Base-by-base conservation (phyloP, 2,113 vertebrate genomes). In the pig (Sus scrofa) region DNA sequence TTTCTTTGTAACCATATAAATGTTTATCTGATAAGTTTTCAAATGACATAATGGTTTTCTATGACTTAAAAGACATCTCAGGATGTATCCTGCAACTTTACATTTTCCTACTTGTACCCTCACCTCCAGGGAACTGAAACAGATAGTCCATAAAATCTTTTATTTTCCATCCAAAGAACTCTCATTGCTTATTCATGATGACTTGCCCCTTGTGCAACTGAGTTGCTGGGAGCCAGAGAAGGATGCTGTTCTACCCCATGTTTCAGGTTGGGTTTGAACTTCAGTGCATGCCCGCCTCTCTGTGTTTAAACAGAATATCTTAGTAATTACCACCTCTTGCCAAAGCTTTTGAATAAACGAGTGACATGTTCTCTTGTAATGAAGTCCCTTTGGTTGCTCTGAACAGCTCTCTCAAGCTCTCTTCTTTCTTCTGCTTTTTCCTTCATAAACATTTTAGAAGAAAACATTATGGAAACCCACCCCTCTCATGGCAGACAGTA, bases 381-480 rank as follows among this genome's bases (percentile, higher is more conserved):
- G 89, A 92, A 93, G 34, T 95, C 44, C 34, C 74, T 74, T 86
- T 73, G 54, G 18, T 63, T 94, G 5, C n/a, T 88, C 58, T 74
- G 30, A 95, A 56, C 83, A 94, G 88, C 58, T 93, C 77, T 93
- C 67, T 70, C 71, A 89, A 93, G 54, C 0, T 75, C 92, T 89
- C 56, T 79, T 86, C 67, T 86, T 86, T 58, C 39, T 89, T 94
- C 18, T 77, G 2, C 4, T 70, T 91, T 91, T 96, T 87, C 54
- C 50, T 95, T 54, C 13, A 78, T 84, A 78, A 95, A 94, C 68
- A 82, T 44, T 92, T 95, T 78, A 81, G 73, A 73, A 93, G 71
- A 94, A 96, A 92, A 94, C 94, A 62, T 24, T 44, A 81, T 84
- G 58, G 34, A 93, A 96, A 94, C 39, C 84, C 24, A 52, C 85